phyloP scores from a whole-genome alignment of 2,797 vertebrate species.

The Lacerta bilineata region DNA sequence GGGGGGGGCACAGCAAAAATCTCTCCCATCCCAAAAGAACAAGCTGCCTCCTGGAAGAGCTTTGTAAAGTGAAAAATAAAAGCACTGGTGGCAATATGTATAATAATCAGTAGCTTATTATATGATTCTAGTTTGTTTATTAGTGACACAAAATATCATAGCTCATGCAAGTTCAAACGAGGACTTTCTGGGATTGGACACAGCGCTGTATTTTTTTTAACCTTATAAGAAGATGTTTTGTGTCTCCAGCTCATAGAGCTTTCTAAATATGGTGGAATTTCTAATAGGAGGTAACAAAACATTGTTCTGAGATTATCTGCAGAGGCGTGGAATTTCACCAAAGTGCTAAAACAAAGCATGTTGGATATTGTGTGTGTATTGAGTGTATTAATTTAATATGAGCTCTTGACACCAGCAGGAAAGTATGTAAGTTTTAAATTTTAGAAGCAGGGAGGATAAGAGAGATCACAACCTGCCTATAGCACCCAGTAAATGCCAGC shows the following conservation, averaged over 20 bases:
- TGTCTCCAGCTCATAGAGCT: slow-evolving; percentile 61
- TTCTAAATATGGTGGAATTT: slow-evolving; percentile 66
- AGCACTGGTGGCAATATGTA: not conserved
- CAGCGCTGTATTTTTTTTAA: slow-evolving; percentile 55
- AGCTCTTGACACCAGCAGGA: slow-evolving; percentile 38
- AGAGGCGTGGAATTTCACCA: slow-evolving; percentile 37
- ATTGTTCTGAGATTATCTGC: slow-evolving; percentile 40
- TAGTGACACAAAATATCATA: slow-evolving; percentile 62
- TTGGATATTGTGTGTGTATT: not conserved
- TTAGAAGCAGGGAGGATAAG: not conserved
- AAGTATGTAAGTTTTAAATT: slow-evolving; percentile 40
- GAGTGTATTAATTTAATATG: not conserved
- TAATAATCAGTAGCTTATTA: slow-evolving; percentile 41
- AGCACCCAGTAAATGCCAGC: not conserved
- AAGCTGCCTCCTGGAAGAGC: not conserved
- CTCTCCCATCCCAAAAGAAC: not conserved
- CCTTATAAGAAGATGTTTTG: slow-evolving; percentile 68
- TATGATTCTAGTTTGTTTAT: slow-evolving; percentile 44
- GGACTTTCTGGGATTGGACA: slow-evolving; percentile 56
- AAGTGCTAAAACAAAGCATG: slow-evolving; percentile 20
- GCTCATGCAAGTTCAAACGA: slow-evolving; percentile 51
- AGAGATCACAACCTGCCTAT: not conserved
- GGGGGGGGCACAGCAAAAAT: not conserved
- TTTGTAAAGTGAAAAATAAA: not conserved
- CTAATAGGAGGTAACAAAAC: slow-evolving; percentile 61